Evolutionary conservation across 2,888 invertebrate species (phyloP), one percentile per base, ranked within the genome.

Genomic region (Apodemia mormo): DNA sequence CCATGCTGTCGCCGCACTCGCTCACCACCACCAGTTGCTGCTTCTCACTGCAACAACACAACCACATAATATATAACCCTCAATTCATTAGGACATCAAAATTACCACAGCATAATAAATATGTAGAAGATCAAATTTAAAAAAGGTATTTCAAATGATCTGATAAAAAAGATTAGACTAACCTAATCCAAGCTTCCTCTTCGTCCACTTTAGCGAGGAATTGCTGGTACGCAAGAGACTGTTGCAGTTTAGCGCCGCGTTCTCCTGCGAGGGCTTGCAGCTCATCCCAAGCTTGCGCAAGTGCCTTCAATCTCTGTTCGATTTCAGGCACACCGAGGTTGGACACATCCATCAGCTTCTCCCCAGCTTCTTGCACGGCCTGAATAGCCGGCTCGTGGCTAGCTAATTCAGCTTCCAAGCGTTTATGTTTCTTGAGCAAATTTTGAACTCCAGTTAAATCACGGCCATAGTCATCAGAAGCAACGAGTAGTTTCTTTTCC

Each of bases 371-470:
- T 71, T 92, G 88, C 71, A 90, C 90, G 2, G 89, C 97, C 88
- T 98, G 98, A 76, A 99, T 98, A 68, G 99, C 98, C 0, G 99
- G 99, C 87, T 99, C 99, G 89, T 99, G 99, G 70, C 97, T 97
- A n/a, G 96, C 98, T 67, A 99, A 94, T 87, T 99, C 99, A 0
- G 98, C 98, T 82, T 99, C 99, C n/a, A 99, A 94, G 8, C 99
- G 96, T 91, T 99, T 99, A 93, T 99, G 99, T 88, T 99, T 99
- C 94, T 99, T 99, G 83, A 98, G 97, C 71, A 99, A 94, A 87
- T 99, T 99, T 89, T 99, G 99, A 0, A 99, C 99, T 54, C 99
- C 99, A 5, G 99, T 99, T 79, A 99, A 94, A 87, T 99, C 99
- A 74, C 99, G 97, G 0, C 99, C 99, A 85, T 99, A 99, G 90